Percentiles rank a stretch among this genome's conserved stretches.
These are phyloP conservation scores for Pseudocheirus occidentalis DNA, from an alignment of 2,797 vertebrate genomes.

Conservation along the genomic window DNA sequence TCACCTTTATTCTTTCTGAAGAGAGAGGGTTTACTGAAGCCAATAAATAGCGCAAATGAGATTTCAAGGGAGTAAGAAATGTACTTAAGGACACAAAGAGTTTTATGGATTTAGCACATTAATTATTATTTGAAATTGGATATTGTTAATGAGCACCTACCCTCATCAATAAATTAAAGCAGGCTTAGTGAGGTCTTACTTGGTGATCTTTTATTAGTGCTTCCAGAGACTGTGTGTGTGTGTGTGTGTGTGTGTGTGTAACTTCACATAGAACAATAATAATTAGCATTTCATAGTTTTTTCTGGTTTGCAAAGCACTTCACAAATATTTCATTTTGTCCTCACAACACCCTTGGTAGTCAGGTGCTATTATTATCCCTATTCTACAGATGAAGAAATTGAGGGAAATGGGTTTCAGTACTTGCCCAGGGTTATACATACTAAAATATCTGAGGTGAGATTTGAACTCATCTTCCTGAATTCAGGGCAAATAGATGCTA, in stretches of 20 bases:
- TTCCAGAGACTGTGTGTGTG: background rate
- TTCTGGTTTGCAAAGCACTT: background rate
- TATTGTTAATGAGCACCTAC: background rate
- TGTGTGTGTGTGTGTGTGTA: background rate
- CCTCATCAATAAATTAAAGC: background rate
- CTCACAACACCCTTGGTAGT: background rate
- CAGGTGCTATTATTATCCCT: background rate
- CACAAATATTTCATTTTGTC: background rate
- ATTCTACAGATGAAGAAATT: background rate
- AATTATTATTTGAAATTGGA: background rate
- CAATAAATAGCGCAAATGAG: slow-evolving; percentile 7
- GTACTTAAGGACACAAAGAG: background rate
- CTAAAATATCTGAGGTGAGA: background rate
- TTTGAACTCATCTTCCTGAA: background rate
- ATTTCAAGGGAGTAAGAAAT: background rate
- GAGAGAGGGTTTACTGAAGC: slow-evolving; percentile 12
- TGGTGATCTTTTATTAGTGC: background rate
- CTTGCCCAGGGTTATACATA: background rate
- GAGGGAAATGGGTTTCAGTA: background rate
- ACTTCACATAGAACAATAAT: background rate
- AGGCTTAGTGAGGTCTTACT: background rate
- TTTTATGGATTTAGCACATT: background rate
- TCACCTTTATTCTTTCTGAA: slow-evolving; percentile 18
- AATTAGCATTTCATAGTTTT: background rate
- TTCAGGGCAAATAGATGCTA: background rate